Conservation (phyloP, 2,888 invertebrate species). For the Nyleta sp. region DNA sequence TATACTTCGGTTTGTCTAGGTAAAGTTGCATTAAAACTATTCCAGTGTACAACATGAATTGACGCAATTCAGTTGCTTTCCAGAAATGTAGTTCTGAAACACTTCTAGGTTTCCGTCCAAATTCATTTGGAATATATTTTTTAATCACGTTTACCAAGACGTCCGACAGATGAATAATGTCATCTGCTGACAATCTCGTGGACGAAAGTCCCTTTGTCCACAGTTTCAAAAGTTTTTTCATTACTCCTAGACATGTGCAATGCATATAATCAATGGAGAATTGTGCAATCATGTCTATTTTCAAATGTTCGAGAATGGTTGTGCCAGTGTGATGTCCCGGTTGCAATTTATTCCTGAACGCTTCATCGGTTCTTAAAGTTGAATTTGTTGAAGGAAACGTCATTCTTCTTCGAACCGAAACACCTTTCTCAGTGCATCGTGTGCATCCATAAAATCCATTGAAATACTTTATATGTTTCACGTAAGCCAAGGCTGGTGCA, state of each 20-base stretch:
- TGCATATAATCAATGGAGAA: constrained; percentile 28
- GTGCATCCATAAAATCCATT: too few relatives aligned
- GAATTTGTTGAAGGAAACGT: too few relatives aligned
- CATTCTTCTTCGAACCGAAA: too few relatives aligned
- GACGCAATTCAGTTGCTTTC: constrained; percentile 58
- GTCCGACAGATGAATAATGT: constrained; percentile 8
- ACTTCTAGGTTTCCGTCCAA: constrained; percentile 21
- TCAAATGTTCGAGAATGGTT: not conserved
- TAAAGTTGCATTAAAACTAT: constrained; percentile 1
- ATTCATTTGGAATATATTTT: not conserved
- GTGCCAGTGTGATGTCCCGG: too few relatives aligned
- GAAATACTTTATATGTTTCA: too few relatives aligned
- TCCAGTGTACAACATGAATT: constrained; percentile 12
- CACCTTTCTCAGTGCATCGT: too few relatives aligned
- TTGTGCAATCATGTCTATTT: constrained; percentile 22
- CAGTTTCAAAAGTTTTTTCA: constrained; percentile 25
- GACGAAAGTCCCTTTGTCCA: constrained; percentile 2
- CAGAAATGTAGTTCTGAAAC: constrained; percentile 40
- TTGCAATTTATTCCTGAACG: too few relatives aligned
- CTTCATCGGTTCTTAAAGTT: too few relatives aligned
- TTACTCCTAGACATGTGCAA: too few relatives aligned
- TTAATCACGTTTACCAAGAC: not conserved
- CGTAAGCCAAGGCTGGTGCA: not conserved
- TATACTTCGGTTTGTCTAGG: not conserved
- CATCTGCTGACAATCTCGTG: not conserved